Conservation (phyloP, 2,113 vertebrate genomes). For the Leucopsar rothschildi region DNA sequence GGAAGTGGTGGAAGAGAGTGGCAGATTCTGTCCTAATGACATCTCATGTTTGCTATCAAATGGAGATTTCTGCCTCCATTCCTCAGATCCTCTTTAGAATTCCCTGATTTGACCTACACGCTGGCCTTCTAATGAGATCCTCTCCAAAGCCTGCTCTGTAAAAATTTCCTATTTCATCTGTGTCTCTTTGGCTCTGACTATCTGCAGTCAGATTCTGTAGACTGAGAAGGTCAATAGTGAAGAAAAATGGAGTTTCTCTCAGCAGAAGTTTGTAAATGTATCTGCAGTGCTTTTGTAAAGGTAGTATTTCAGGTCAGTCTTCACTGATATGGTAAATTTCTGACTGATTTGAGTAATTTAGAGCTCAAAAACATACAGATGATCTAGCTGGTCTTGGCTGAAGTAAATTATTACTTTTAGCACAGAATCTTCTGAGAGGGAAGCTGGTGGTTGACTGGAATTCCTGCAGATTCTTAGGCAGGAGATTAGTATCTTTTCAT, state of each 20-base stretch:
- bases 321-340: background rate
- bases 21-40: background rate
- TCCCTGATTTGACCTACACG: background rate
- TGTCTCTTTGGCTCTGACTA: background rate
- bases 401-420: background rate
- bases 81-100: background rate
- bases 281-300: background rate
- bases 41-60: background rate
- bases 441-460: slow-evolving; percentile 5
- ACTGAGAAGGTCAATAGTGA: background rate
- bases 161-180: background rate
- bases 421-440: background rate
- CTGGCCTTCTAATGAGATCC: background rate
- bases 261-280: background rate
- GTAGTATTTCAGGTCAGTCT: background rate
- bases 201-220: background rate
- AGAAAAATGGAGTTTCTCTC: background rate
- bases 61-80: background rate
- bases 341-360: background rate
- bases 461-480: slow-evolving; percentile 13
- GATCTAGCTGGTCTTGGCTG: background rate
- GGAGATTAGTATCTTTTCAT: slow-evolving; percentile 31
- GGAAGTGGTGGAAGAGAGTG: background rate
- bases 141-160: background rate
- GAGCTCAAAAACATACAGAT: background rate